Evolutionary conservation across 2,113 vertebrate genomes (phyloP).

Genomic region (Cairina moschata): DNA sequence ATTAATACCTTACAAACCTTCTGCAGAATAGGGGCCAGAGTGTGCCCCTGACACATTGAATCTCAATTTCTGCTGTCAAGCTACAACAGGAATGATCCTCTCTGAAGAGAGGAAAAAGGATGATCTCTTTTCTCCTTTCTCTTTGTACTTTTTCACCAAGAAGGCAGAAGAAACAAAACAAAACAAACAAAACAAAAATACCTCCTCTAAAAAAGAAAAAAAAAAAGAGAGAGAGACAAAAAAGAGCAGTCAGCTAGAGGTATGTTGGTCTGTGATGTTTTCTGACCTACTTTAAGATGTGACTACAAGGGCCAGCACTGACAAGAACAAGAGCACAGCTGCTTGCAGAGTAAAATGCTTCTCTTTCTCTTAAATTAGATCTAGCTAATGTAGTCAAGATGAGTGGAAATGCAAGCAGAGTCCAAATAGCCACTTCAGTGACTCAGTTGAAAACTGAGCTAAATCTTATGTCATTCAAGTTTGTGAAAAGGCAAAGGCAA

Average conservation of each 20-base stretch:
- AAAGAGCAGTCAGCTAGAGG: background rate
- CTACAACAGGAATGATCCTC: background rate
- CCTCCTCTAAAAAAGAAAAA: background rate
- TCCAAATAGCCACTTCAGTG: background rate
- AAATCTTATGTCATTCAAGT: background rate
- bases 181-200: background rate
- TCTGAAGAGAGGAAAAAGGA: background rate
- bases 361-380: background rate
- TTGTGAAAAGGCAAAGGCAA: background rate
- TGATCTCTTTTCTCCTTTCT: background rate
- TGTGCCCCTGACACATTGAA: background rate
- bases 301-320: background rate
- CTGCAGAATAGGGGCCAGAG: background rate
- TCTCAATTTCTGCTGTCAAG: background rate
- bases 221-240: no score
- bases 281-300: background rate
- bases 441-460: background rate
- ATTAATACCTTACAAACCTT: background rate
- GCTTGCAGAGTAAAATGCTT: background rate
- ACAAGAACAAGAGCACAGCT: background rate
- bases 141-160: background rate
- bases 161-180: background rate
- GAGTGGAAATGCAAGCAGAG: background rate
- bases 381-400: background rate
- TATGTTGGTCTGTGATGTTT: background rate